phyloP scores from a whole-genome alignment of 2,888 invertebrate species.

The Steinernema scapterisci region DNA sequence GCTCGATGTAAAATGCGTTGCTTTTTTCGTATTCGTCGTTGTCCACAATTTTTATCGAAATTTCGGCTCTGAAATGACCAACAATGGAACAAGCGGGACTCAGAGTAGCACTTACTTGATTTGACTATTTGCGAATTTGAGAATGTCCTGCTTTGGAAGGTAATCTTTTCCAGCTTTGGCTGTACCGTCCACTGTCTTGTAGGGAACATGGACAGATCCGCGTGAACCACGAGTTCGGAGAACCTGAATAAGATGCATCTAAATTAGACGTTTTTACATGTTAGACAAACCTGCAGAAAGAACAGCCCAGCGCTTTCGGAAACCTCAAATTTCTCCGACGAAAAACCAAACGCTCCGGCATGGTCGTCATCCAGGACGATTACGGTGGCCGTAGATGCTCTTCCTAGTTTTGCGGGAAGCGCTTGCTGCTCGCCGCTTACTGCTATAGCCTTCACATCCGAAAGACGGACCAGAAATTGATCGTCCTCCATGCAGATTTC shows the following conservation, averaged over 20 bases:
- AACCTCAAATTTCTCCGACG: constrained; percentile 75
- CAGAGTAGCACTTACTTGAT: constrained; percentile 81
- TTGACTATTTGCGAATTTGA: constrained; percentile 95
- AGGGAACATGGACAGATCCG: constrained; percentile 86
- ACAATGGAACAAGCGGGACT: too few relatives aligned
- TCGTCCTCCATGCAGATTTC: constrained; percentile 99
- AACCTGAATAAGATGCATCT: constrained; percentile 10
- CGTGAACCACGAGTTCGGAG: constrained; percentile 79
- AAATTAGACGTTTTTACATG: background rate
- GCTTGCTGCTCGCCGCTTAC: constrained; percentile 36
- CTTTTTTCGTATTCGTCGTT: constrained; percentile 98
- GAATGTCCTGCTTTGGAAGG: constrained; percentile 78
- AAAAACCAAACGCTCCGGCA: constrained; percentile 92
- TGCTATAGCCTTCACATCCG: constrained; percentile 67
- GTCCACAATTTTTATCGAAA: constrained; percentile 85
- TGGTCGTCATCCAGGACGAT: constrained; percentile 99
- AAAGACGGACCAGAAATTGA: constrained; percentile 86
- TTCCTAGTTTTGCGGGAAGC: constrained; percentile 75
- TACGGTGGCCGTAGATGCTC: constrained; percentile 89
- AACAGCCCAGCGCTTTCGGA: constrained; percentile 74
- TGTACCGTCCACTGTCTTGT: constrained; percentile 88
- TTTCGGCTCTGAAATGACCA: constrained; percentile 80
- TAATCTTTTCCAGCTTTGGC: constrained; percentile 80
- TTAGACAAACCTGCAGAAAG: constrained; percentile 39
- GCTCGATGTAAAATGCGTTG: constrained; percentile 86